Conservation (phyloP, 2,797 vertebrate genomes). For the Gadopsis marmoratus region DNA sequence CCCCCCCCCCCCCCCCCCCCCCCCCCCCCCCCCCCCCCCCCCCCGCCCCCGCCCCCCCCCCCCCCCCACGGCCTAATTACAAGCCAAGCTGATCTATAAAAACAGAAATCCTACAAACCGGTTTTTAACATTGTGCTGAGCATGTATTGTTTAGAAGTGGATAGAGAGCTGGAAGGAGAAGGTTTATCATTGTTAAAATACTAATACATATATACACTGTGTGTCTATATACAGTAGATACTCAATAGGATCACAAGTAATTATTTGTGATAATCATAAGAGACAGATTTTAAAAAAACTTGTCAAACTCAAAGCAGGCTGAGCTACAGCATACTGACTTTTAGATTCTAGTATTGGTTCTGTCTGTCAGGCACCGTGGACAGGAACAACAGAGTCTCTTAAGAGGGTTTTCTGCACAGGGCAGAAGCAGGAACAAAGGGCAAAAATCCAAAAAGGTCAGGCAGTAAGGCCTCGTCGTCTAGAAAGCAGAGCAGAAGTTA, state of each 20-base stretch:
- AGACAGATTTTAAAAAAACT: background rate
- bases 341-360: background rate
- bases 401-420: too few species aligned
- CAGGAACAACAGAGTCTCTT: too few species aligned
- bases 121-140: background rate
- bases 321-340: background rate
- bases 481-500: too few species aligned
- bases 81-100: conserved; percentile 20
- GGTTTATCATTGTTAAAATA: background rate
- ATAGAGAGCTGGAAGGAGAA: background rate
- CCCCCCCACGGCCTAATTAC: conserved; percentile 28
- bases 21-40: too few species aligned
- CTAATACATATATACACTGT: background rate
- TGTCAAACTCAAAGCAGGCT: background rate
- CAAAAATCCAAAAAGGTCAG: too few species aligned
- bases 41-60: too few species aligned
- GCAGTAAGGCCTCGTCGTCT: too few species aligned
- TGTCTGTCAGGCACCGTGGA: too few species aligned
- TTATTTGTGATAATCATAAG: background rate
- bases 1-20: too few species aligned
- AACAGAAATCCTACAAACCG: conserved; percentile 24
- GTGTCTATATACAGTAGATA: too few species aligned
- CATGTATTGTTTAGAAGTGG: background rate
- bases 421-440: too few species aligned
- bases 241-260: too few species aligned